Base-by-base conservation (phyloP, 2,888 invertebrate species). In the Bibio marci region DNA sequence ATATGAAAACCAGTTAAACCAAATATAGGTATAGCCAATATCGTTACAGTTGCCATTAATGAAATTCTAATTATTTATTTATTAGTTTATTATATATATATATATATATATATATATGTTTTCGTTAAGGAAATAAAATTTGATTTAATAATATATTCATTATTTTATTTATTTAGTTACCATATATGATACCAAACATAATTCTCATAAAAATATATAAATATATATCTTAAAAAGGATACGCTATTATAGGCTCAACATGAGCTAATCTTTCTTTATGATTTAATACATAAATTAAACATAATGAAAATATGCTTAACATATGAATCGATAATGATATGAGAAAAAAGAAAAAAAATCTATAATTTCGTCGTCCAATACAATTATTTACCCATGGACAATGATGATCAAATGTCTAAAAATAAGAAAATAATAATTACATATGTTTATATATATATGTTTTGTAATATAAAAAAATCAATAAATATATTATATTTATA, bases 321-420 rank as follows among this genome's bases (percentile, higher is more conserved):
- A 98, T 98, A 66, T 99, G 97, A 55, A 92, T 71, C 54, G 91
- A 90, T 46, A 99, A 72, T 42, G 92, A 91, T 58, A 95, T 76
- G 47, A 98, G 79, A 66, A 98, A 98, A 71, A 94, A 86, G 69
- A 99, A 97, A 72, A 99, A 98, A 66, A 91, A 95, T 57, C 97
- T 73, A 66, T 98, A 98, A 66, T 95, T 95, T 52, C 95, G 75
- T 53, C 92, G 76, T 47, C 95, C 95, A 58, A 95, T 94, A 63
- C 91, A 92, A 65, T 92, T 92, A 66, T 91, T 35, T 55, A 91
- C 88, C 91, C 91, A 91, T 46, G 91, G 90, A 64, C 98, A 98
- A 66, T 98, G 98, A 71, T 98, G 98, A 69, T 98, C 98, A 64
- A 98, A 98, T 41, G 94, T 95, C 91, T 97, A 71, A 38, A 74